These are phyloP conservation scores for Lepidonotus clava DNA, from an alignment of 2,888 invertebrate genomes.

Conservation along the genomic window DNA sequence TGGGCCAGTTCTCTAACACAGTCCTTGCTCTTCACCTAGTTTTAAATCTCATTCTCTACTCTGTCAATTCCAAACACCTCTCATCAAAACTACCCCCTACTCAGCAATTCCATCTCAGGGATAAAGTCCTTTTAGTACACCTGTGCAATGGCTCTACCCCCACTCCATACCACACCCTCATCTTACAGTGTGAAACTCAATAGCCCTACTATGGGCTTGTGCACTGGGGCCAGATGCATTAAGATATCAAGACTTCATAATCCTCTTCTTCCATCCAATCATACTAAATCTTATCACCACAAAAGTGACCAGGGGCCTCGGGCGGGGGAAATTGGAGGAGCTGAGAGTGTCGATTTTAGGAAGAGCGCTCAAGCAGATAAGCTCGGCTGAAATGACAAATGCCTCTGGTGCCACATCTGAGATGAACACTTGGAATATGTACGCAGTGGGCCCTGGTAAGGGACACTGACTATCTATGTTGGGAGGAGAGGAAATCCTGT, in stretches of 20 bases:
- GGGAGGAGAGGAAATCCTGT: too few species aligned
- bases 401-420: not conserved
- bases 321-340: not conserved
- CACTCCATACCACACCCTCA: not conserved
- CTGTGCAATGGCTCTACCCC: not conserved
- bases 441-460: too few species aligned
- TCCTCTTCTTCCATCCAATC: constrained; percentile 16
- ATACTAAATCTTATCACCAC: constrained; percentile 28
- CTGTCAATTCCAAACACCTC: constrained; percentile 12
- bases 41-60: too few species aligned
- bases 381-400: not conserved
- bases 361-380: not conserved
- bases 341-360: not conserved
- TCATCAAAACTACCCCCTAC: not conserved
- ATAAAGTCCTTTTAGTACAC: constrained; percentile 20
- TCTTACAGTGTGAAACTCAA: not conserved
- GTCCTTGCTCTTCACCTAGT: too few species aligned
- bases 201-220: not conserved
- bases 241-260: not conserved
- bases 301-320: not conserved
- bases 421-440: not conserved
- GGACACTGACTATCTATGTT: too few species aligned
- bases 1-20: too few species aligned
- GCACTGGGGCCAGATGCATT: not conserved
- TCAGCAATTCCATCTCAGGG: not conserved